Base-by-base conservation (phyloP, 1,140 invertebrate genomes). In the Capitella teleta region DNA sequence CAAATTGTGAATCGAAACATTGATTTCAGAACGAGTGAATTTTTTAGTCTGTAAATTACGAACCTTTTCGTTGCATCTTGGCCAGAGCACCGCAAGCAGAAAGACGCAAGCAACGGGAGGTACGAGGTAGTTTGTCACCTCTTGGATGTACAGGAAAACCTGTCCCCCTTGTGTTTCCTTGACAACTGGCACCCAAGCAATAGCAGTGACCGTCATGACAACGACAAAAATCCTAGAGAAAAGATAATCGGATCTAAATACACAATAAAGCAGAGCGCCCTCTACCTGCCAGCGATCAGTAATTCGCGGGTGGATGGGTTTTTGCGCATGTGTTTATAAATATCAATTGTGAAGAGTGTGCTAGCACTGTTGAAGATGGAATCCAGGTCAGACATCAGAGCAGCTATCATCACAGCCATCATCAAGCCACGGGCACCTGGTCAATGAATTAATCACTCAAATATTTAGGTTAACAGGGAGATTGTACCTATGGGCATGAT, bases 361-460 rank as follows among this genome's bases (percentile, higher is more conserved):
- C 70, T 72, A n/a, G 74, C 71, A 41, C 70, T 74, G 60, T 77
- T 77, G 54, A 77, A 77, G 40, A 77, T 74, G 32, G 76, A 78
- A 14, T 74, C 74, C 12, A 78, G 56, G 51, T 72, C 72, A 54
- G 69, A 71, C 74, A 78, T 52, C 14, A 52, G 51, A n/a, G 51
- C 51, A 12, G 44, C 45, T 36, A 52, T n/a, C 38, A 53, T 25
- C 19, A 53, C 52, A 28, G 47, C 46, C 52, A 53, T 42, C 52
- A 53, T 53, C 4, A 53, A 12, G 3, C 52, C 52, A 26, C 42
- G 25, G 3, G 28, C 19, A 10, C 41, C 16, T 25, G 4, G n/a
- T 23, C 41, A 21, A 18, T 0, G 18, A 16, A 18, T 6, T 24
- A 43, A 10, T n/a, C 18, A 41, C n/a, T 10, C n/a, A 32, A 10